Evolutionary conservation across 2,797 vertebrate genomes (phyloP).

Genomic region (Semotilus atromaculatus): DNA sequence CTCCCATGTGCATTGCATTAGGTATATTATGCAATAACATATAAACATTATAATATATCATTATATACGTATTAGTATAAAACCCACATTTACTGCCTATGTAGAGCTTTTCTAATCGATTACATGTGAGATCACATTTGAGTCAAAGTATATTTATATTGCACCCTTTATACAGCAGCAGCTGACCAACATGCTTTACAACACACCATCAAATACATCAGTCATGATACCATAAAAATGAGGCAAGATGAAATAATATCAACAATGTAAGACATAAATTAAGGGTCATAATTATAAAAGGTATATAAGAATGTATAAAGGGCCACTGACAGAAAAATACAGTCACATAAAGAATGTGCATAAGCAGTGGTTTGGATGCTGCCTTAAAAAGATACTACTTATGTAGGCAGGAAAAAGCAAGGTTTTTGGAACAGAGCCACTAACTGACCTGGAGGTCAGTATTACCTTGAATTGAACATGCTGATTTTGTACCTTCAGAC

Average conservation of each 20-base stretch:
- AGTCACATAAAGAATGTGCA: not conserved
- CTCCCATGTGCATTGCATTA: not conserved
- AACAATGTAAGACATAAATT: not conserved
- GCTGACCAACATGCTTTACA: not conserved
- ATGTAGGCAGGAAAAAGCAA: not conserved
- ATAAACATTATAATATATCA: no score
- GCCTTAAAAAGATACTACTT: not conserved
- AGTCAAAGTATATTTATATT: not conserved
- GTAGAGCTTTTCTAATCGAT: not conserved
- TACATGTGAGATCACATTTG: not conserved
- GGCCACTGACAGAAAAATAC: not conserved
- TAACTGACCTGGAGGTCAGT: not conserved
- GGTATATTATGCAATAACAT: no score
- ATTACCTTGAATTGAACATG: not conserved
- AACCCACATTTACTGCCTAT: not conserved
- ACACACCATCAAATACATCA: not conserved
- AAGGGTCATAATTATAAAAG: not conserved
- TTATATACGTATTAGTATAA: not conserved
- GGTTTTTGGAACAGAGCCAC: slow-evolving; percentile 1
- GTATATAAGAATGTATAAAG: not conserved
- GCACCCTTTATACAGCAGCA: not conserved
- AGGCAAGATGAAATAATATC: not conserved
- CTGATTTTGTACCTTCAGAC: not conserved
- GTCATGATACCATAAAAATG: not conserved
- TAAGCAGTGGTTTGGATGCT: not conserved